Percentiles rank a stretch among this genome's conserved stretches.
Conservation (phyloP, 2,113 vertebrate species). For the Zeus faber region DNA sequence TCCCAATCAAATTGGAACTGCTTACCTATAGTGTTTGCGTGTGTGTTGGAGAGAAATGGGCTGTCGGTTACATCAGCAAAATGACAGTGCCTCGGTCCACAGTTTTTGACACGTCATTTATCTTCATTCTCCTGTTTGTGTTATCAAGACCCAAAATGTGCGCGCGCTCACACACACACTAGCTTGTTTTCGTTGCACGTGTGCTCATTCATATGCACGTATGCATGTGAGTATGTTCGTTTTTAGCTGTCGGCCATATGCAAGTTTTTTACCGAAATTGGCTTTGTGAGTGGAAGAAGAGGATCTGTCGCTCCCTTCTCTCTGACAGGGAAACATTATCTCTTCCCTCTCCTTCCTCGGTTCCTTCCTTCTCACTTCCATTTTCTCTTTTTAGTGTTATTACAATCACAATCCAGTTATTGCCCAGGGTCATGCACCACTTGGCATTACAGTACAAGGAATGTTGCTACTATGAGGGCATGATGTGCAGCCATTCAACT, state of each 20-base stretch:
- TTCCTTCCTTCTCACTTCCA: background rate
- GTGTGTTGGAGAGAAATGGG: slow-evolving; percentile 16
- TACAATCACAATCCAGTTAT: too few relatives aligned
- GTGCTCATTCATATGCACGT: background rate
- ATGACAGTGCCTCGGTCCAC: slow-evolving; percentile 61
- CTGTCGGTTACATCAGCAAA: slow-evolving; percentile 60
- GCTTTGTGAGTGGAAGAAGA: slow-evolving; percentile 20
- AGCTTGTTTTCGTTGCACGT: slow-evolving; percentile 20
- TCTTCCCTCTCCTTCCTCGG: background rate
- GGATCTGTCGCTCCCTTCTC: slow-evolving; percentile 11
- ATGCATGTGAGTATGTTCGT: slow-evolving; percentile 16
- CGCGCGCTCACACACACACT: slow-evolving; percentile 30
- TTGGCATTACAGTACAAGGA: too few relatives aligned
- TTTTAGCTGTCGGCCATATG: slow-evolving; percentile 5
- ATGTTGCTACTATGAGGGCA: too few relatives aligned
- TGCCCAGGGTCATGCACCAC: too few relatives aligned
- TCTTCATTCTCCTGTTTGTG: slow-evolving; percentile 66
- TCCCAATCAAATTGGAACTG: slow-evolving; percentile 18
- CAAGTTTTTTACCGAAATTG: slow-evolving; percentile 33
- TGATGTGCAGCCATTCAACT: too few relatives aligned
- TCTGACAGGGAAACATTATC: slow-evolving; percentile 27
- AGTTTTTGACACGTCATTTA: slow-evolving; percentile 63
- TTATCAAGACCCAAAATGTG: slow-evolving; percentile 33
- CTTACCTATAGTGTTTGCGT: slow-evolving; percentile 2
- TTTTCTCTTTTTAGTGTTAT: background rate